A percentile compares a stretch with the other conserved stretches of the same genome.
These are phyloP conservation scores for Notechis scutatus DNA, from an alignment of 2,113 vertebrate genomes.

Conservation along the genomic window DNA sequence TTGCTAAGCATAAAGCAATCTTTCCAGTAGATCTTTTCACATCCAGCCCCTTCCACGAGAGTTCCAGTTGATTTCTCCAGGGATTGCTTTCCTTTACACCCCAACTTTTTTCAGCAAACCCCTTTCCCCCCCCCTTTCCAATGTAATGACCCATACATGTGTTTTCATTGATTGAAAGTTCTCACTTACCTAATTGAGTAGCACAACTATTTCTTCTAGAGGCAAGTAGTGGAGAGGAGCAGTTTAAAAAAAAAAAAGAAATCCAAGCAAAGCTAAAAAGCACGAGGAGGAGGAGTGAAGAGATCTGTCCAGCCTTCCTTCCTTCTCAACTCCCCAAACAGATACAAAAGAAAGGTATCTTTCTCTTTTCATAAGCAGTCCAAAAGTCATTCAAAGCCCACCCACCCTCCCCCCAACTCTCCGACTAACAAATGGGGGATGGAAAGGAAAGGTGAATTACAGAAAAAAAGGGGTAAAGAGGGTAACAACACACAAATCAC, in stretches of 20 bases:
- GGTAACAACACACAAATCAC: background rate
- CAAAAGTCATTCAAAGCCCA: conserved; percentile 7
- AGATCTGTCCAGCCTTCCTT: conserved; percentile 20
- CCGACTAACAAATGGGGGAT: background rate
- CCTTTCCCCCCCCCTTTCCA: fast-evolving
- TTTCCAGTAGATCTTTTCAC: background rate
- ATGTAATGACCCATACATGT: background rate
- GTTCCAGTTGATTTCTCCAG: background rate
- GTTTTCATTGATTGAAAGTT: background rate
- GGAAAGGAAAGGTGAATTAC: background rate
- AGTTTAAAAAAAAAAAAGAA: conserved; percentile 7
- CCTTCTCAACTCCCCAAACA: background rate
- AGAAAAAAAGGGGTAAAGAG: background rate
- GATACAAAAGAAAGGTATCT: conserved; percentile 9
- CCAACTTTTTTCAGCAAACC: background rate
- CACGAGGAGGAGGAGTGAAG: conserved; percentile 17
- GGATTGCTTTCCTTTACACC: background rate
- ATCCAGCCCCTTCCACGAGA: background rate
- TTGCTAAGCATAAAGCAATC: background rate
- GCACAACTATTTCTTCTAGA: conserved; percentile 46
- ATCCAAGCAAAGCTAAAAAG: background rate
- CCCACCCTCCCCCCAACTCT: conserved; percentile 27
- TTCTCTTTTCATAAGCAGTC: background rate
- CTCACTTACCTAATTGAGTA: conserved; percentile 48
- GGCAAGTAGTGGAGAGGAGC: conserved; percentile 22